A percentile compares a stretch with the other conserved stretches of the same genome.
These are phyloP conservation scores for Trogon melanurus DNA, from an alignment of 2,113 vertebrate species.

Conservation along the genomic window DNA sequence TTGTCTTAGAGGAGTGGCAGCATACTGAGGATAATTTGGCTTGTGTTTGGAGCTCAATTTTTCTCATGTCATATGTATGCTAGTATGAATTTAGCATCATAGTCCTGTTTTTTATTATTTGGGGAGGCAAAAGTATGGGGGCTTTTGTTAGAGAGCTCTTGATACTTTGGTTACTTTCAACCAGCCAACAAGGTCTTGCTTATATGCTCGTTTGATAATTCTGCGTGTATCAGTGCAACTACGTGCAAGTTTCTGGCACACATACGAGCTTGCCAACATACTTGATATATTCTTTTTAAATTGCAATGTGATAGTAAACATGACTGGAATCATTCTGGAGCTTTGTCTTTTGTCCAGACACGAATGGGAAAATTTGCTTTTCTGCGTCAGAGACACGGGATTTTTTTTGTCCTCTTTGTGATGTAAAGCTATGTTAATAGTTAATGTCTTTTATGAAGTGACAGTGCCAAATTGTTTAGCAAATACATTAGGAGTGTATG, in stretches of 20 bases:
- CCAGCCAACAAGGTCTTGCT: not conserved
- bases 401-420: not conserved
- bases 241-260: not conserved
- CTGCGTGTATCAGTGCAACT: not conserved
- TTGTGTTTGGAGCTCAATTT: not conserved
- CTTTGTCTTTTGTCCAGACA: not conserved
- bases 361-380: not conserved
- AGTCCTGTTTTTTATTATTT: not conserved
- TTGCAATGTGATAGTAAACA: not conserved
- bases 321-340: not conserved
- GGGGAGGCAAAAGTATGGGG: not conserved
- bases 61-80: not conserved
- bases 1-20: not conserved
- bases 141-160: not conserved
- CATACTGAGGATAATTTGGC: not conserved
- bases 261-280: not conserved
- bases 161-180: not conserved
- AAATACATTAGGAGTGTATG: not conserved
- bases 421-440: not conserved
- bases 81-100: not conserved
- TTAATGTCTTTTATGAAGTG: not conserved
- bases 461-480: not conserved
- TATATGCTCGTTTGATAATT: not conserved
- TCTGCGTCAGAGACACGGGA: not conserved
- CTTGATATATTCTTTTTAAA: not conserved